Evolutionary conservation across 2,888 invertebrate species (phyloP), one percentile per base, ranked within the genome.

Genomic region (Villa cingulata): DNA sequence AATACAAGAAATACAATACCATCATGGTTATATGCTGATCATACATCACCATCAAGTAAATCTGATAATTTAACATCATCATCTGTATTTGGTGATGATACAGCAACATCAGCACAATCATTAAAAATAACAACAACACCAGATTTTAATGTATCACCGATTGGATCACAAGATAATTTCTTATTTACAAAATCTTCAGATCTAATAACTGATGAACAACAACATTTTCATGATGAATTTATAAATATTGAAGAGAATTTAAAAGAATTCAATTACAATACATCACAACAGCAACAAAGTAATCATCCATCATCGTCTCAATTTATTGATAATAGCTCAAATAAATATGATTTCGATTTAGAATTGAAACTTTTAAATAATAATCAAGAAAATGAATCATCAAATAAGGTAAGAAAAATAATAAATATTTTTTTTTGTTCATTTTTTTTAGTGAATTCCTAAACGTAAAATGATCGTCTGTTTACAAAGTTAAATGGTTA

Each of bases 311-410:
- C 29, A 27, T 27, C 29, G 3, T 36, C 36, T 37, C 46, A 37
- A 18, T 36, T 37, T 18, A 27, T 42, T 17, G 47, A 38, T 15
- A 47, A 29, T 42, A n/a, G 7, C 23, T n/a, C 48, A 23, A 43
- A 39, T 14, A 51, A 51, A 27, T 51, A 45, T 37, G 49, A 51
- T 45, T 51, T 49, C 36, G 44, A 27, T 16, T 47, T 51, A 37
- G 45, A 46, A 14, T 45, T 51, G 41, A 27, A 47, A 27, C n/a
- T 49, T 18, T 45, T 51, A 36, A 49, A 51, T 19, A 51, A 44
- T 18, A 51, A 41, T 32, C 49, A 51, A 17, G 48, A 48, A 19
- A 51, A 51, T 32, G 48, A 49, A 27, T 32, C 48, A 18, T 40
- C 49, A 27, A 19, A 42, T 17, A 45, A 49, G 51, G 51, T 51